Conservation (phyloP, 2,888 invertebrate species). For the Drosophila prostipennis region DNA sequence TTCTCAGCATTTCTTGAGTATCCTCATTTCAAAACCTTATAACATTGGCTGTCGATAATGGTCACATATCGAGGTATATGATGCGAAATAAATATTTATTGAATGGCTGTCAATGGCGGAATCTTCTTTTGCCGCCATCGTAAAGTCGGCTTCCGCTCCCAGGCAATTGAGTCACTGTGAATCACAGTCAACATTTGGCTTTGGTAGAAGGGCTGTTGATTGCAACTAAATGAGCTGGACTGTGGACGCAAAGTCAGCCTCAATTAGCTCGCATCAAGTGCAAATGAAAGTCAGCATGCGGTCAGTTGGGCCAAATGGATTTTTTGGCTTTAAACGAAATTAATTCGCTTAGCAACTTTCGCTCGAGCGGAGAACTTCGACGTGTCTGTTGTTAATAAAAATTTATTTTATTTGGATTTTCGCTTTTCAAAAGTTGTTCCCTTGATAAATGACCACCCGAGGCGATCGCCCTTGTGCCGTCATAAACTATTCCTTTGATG, state of each 20-base stretch:
- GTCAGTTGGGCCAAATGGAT: constrained; percentile 15
- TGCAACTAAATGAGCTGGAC: constrained; percentile 59
- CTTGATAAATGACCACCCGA: constrained; percentile 31
- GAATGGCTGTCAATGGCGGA: constrained; percentile 39
- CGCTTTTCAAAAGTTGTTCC: constrained; percentile 29
- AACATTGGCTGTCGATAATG: constrained; percentile 29
- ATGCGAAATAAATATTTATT: constrained; percentile 39
- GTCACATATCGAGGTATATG: constrained; percentile 37
- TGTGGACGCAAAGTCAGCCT: constrained; percentile 5
- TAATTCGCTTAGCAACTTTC: constrained; percentile 27
- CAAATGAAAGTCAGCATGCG: constrained; percentile 41
- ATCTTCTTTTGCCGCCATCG: neutral
- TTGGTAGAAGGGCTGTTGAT: constrained; percentile 40
- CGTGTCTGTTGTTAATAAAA: constrained; percentile 36
- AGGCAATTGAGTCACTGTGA: constrained; percentile 23
- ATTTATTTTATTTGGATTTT: constrained; percentile 48
- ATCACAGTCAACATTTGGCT: constrained; percentile 6
- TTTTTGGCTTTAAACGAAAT: constrained; percentile 27
- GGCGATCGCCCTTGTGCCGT: constrained; percentile 29
- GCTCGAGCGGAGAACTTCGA: constrained; percentile 9
- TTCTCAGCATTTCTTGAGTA: neutral
- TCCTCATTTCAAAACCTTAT: too few species aligned
- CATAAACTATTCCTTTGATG: constrained; percentile 50
- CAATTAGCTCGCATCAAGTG: constrained; percentile 47
- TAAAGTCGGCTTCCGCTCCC: constrained; percentile 31